Conservation (phyloP, 2,797 vertebrate species). For the Masticophis lateralis region DNA sequence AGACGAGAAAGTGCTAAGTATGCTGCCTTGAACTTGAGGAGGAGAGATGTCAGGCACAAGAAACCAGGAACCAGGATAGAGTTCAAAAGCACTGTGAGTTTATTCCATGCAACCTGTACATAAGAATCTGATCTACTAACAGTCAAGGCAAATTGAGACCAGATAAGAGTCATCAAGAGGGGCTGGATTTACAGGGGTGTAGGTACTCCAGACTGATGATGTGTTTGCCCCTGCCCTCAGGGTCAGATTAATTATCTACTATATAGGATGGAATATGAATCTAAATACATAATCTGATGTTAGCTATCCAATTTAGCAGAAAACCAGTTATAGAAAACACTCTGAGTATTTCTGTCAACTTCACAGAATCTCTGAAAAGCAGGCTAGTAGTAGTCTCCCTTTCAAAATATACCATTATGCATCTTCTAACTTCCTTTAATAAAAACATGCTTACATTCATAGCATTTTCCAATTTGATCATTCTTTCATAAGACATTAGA, state of each 20-base stretch:
- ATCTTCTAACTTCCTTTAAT: background rate
- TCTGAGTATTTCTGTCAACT: background rate
- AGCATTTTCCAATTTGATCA: background rate
- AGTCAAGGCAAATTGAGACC: too few relatives aligned
- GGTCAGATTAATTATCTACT: too few relatives aligned
- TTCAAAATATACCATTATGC: background rate
- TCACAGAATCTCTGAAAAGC: background rate
- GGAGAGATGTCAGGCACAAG: too few relatives aligned
- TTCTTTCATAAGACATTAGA: background rate
- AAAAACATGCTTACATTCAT: too few relatives aligned
- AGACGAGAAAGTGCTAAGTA: background rate
- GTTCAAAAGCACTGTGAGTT: too few relatives aligned
- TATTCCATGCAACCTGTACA: too few relatives aligned
- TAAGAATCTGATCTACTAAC: too few relatives aligned
- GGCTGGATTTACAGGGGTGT: too few relatives aligned
- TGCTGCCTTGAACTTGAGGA: background rate
- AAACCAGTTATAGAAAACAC: background rate
- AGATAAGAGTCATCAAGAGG: too few relatives aligned
- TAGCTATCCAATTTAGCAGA: background rate
- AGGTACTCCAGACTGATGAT: too few relatives aligned
- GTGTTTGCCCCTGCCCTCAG: too few relatives aligned
- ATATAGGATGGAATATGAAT: background rate
- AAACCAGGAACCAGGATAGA: too few relatives aligned
- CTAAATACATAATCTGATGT: background rate
- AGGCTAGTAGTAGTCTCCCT: background rate